Evolutionary conservation across 64 coral and sea anemone species (phyloP).

Genomic region (Montipora sp.): DNA sequence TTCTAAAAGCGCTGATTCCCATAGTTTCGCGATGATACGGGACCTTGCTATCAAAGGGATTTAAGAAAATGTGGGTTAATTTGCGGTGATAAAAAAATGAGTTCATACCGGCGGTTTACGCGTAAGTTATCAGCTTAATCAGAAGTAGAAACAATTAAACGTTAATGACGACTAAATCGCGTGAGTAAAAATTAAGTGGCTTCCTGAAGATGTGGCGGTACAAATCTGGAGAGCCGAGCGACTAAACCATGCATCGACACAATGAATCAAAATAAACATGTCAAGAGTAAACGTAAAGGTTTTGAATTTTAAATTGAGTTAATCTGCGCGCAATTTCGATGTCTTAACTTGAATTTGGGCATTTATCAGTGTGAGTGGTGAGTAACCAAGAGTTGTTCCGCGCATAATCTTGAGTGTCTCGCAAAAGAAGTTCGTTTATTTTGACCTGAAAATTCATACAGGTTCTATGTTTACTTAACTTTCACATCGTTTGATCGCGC

Average conservation of each 20-base stretch:
- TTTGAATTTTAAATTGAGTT: neutral
- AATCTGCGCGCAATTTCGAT: too few relatives aligned
- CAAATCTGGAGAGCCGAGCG: neutral
- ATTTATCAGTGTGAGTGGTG: too few relatives aligned
- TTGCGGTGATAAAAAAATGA: neutral
- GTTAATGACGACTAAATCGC: neutral
- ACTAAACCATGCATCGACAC: neutral
- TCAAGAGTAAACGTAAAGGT: neutral
- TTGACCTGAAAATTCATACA: neutral
- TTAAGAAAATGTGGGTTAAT: neutral
- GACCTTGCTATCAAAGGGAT: too few relatives aligned
- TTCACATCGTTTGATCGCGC: neutral
- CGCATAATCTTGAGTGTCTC: neutral
- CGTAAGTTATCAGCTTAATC: neutral
- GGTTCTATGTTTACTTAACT: neutral
- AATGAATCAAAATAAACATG: neutral
- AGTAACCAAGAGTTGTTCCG: too few relatives aligned
- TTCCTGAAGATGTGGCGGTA: neutral
- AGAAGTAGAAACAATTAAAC: neutral
- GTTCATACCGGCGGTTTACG: neutral
- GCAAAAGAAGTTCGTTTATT: neutral
- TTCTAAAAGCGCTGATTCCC: too few relatives aligned
- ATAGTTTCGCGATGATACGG: too few relatives aligned
- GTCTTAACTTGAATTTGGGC: too few relatives aligned
- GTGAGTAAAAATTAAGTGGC: neutral